A percentile compares a stretch with the other conserved stretches of the same genome.
phyloP scores from a whole-genome alignment of 2,888 invertebrate genomes.

The Andrena dorsata region DNA sequence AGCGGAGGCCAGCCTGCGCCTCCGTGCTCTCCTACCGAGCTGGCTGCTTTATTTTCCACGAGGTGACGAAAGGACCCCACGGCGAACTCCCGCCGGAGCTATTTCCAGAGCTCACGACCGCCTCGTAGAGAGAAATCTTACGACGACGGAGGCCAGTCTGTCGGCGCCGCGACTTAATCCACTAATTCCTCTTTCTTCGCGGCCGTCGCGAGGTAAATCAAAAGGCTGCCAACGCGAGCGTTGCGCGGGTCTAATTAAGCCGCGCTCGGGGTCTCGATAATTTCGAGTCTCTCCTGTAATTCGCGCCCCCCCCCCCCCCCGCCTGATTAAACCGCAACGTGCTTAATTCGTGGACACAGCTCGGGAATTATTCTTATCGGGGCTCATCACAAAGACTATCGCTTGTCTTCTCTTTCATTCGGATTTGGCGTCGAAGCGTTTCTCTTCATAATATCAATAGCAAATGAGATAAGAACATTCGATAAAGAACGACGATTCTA shows the following conservation, averaged over 20 bases:
- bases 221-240: constrained; percentile 3
- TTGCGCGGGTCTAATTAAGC: constrained; percentile 45
- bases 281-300: constrained; percentile 23
- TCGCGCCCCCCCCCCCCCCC: background rate
- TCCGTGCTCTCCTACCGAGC: background rate
- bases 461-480: background rate
- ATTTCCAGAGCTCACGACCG: background rate
- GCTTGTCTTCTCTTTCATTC: too few relatives aligned
- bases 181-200: constrained; percentile 42
- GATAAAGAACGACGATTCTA: constrained; percentile 30
- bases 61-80: background rate
- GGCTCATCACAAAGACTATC: too few relatives aligned
- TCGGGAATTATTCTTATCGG: background rate
- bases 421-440: too few relatives aligned
- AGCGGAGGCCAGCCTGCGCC: background rate
- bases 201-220: constrained; percentile 17
- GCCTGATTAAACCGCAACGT: constrained; percentile 32
- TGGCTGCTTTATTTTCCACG: constrained; percentile 17
- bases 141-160: background rate
- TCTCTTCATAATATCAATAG: too few relatives aligned
- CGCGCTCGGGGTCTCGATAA: constrained; percentile 26
- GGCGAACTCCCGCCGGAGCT: background rate
- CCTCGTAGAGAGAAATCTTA: background rate
- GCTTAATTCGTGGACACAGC: background rate
- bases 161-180: constrained; percentile 33